phyloP scores from a whole-genome alignment of 2,113 vertebrate genomes.

The Nyctibius bracteatus region DNA sequence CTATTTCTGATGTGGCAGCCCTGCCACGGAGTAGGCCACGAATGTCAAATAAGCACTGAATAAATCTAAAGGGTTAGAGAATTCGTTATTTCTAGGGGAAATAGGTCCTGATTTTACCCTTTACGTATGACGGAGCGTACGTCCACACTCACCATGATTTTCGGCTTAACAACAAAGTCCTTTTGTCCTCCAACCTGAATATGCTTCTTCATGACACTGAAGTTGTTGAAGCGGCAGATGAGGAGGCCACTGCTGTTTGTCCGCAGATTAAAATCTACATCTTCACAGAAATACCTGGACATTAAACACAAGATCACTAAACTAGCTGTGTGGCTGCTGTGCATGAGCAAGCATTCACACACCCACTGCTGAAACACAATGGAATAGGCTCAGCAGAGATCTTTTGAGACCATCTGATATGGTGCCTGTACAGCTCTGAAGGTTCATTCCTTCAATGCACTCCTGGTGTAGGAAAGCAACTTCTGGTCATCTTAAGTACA shows the following conservation, averaged over 20 bases:
- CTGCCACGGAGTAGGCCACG: not conserved
- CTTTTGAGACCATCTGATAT: not conserved
- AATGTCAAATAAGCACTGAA: not conserved
- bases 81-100: not conserved
- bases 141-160: conserved; percentile 81
- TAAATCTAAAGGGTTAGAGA: not conserved
- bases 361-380: not conserved
- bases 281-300: conserved; percentile 92
- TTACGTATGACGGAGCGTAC: not conserved
- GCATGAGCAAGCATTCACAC: not conserved
- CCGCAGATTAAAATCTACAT: conserved; percentile 94
- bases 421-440: not conserved
- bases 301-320: not conserved
- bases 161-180: conserved; percentile 90
- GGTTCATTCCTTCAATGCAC: not conserved
- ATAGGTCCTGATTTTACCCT: not conserved
- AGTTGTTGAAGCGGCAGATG: conserved; percentile 94
- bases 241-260: conserved; percentile 92
- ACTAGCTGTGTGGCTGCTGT: not conserved
- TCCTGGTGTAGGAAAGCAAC: not conserved
- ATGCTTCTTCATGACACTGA: conserved; percentile 97
- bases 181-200: conserved; percentile 90
- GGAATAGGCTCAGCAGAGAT: not conserved
- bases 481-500: not conserved
- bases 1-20: not conserved